Evolutionary conservation across 2,797 vertebrate species (phyloP), one percentile per base, ranked within the genome.

Genomic region (Naso thynnoides): DNA sequence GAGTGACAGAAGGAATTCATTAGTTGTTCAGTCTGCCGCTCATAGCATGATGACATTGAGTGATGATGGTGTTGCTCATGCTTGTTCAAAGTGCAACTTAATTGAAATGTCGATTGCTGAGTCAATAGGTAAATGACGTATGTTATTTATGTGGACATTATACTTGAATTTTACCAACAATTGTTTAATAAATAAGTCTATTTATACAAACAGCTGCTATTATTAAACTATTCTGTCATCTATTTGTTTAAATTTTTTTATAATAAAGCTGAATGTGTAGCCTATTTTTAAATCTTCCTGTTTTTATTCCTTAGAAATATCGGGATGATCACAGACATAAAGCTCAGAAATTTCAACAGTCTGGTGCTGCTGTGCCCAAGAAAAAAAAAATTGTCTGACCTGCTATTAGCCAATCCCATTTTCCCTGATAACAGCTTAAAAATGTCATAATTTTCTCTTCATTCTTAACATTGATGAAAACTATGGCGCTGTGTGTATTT

Each of bases 81-180:
- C 72, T 70, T 75, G 79, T 90, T 85, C 65, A 78, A 84, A 87
- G 79, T 57, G 69, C 60, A 84, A 79, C 83, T 86, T 89, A 80
- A 93, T 77, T 89, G 74, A 90, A 82, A 86, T 84, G 88, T 93
- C 86, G 68, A 92, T 86, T 73, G 16, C 49, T 45, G 73, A 88
- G 71, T 89, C 66, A 71, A 83, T 89, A 72, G 8, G 29, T 76
- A 41, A 80, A 73, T 45, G 64, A 45, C 19, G 18, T 6, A 19
- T 4, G 44, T 55, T 71, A 56, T 71, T 64, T 71, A 71, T 54
- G 33, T 39, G 41, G 23, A 27, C 45, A 49, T 64, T 47, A 29
- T 16, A 58, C 49, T 26, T 53, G 18, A 45, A 48, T 49, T 23
- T 59, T 33, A 58, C 73, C 39, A 31, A 16, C 47, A 63, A 63